Base-by-base conservation (phyloP, 2,797 vertebrate species). In the Apodemus agrarius region DNA sequence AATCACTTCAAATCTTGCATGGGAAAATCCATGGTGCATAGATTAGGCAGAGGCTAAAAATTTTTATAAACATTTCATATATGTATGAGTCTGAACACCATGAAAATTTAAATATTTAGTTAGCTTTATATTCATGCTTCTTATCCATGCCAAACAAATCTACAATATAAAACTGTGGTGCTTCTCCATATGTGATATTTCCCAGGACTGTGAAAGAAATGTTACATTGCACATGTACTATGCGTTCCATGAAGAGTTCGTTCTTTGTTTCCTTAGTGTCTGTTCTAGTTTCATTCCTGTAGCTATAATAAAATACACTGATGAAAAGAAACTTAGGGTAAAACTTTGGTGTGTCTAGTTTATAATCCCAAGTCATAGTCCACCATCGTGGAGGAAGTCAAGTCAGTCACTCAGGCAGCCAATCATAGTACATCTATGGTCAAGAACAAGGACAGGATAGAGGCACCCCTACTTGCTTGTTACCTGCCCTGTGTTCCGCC, bases 101-200 rank as follows among this genome's bases (percentile, higher is more conserved):
- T 83, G 69, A 82, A 95, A 52, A 16, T 17, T 84, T 24, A 0
- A 43, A 43, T 40, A 46, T 85, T 93, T 75, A 16, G 49, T 75
- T 88, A 87, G 43, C 17, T 86, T 1, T 61, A 31, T 14, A 37
- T 80, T 16, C 65, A 88, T 11, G 81, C 93, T 84, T 75, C 61
- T 94, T 94, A 91, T 29, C 84, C 34, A 81, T 59, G 19, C 29
- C 90, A 72, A 74, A 12, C 14, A 24, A 75, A 97, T 94, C 88
- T 19, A 21, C 31, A 76, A 9, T n/a, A 21, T 46, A 92, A 67
- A 72, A 88, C 65, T 59, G 54, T 24, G 22, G 46, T 37, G 40
- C 21, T 87, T 87, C 79, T 63, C 34, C 75, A 21, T 49, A 87
- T 29, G 43, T 52, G 49, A 93, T 31, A 10, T 14, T 92, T n/a